Conservation (phyloP, 53 echinoderm and acorn worm species). For the Antedon mediterranea region DNA sequence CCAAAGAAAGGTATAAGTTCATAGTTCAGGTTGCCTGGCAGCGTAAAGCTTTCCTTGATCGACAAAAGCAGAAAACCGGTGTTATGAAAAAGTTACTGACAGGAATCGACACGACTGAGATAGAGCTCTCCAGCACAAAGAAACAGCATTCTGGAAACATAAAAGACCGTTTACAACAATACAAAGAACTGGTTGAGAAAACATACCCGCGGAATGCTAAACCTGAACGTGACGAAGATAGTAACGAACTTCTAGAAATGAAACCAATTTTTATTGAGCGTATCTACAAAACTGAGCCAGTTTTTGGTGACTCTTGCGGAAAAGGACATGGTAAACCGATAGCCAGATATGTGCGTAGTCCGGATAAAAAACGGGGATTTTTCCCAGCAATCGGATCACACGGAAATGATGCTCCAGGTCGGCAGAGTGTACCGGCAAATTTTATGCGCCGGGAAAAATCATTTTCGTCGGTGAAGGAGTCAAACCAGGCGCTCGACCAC, state of each 20-base stretch:
- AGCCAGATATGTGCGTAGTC: conserved; percentile 9
- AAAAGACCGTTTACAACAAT: conserved; percentile 31
- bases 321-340: neutral
- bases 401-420: neutral
- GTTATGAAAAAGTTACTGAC: conserved; percentile 75
- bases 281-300: conserved; percentile 55
- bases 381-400: neutral
- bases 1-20: conserved; percentile 90
- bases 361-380: neutral
- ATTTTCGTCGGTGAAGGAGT: neutral
- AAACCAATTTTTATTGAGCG: conserved; percentile 51
- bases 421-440: conserved; percentile 34
- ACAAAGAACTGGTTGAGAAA: conserved; percentile 35
- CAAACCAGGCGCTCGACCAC: neutral
- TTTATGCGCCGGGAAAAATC: conserved; percentile 14
- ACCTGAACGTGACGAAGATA: neutral
- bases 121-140: conserved; percentile 13
- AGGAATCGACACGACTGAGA: conserved; percentile 35
- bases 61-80: conserved; percentile 66
- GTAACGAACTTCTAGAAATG: conserved; percentile 40
- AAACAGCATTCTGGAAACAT: conserved; percentile 32
- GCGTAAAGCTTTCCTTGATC: conserved; percentile 89
- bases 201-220: conserved; percentile 42
- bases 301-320: conserved; percentile 5
- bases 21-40: conserved; percentile 93